Evolutionary conservation across 2,113 vertebrate species (phyloP), one percentile per base, ranked within the genome.

Genomic region (Heloderma charlesbogerti): DNA sequence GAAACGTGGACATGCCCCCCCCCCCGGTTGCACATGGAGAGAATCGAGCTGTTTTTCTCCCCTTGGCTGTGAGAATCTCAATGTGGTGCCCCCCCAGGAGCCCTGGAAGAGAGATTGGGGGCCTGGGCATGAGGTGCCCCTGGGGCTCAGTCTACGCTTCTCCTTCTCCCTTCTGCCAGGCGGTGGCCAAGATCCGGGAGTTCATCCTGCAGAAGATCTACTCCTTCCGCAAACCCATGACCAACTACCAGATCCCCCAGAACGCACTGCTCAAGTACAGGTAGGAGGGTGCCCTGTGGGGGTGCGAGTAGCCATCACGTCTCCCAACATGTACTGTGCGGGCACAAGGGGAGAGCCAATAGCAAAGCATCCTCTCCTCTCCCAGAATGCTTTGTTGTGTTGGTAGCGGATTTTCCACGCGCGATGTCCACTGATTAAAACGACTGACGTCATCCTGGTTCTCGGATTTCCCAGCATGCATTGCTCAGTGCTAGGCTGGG

Each of bases 211-310:
- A 99, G 96, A 99, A 99, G 96, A 99, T 99, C 78, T 99, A 98
- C 93, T 99, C 98, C 3, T 99, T 99, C 96, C 97, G 98, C 91
- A 99, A 99, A 88, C 98, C 98, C 0, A 99, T 99, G 99, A 99
- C 99, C 87, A 99, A 99, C 97, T 99, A 99, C 92, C 99, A 99
- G 96, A 99, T 99, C 89, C 98, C 99, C 0, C 99, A 99, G 96
- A 99, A 99, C 40, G 98, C 98, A 0, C 96, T 99, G 75, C 98
- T 99, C 16, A 99, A 99, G 79, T 98, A 98, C 98, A 98, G 98
- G 98, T 99, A 2, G 4, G 90, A 1, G 7, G n/a, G 6, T 2
- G 15, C 0, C 0, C 22, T 3, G 15, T 3, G 60, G 34, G 6
- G 27, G 51, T 6, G 6, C 6, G 12, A 4, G 69, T 0, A 22